Evolutionary conservation across 2,113 vertebrate genomes (phyloP).

Genomic region (Malaclemys terrapin): DNA sequence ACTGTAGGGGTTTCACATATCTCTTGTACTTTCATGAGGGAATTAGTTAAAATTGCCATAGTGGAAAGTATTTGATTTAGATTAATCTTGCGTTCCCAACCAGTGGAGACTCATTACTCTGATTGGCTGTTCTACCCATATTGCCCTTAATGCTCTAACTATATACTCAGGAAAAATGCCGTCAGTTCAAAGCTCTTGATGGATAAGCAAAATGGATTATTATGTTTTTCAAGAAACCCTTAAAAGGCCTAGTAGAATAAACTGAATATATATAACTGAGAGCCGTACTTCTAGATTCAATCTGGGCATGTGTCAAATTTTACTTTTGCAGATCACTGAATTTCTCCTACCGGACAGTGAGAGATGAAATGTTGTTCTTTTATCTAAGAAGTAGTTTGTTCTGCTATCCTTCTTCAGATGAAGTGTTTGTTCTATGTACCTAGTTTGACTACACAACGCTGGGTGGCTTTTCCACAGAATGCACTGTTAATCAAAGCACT

Average conservation of each 20-base stretch:
- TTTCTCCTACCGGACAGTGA: not conserved
- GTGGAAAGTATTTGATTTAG: constrained; percentile 84
- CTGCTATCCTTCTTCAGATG: not conserved
- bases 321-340: not conserved
- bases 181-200: constrained; percentile 67
- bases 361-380: constrained; percentile 11
- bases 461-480: not conserved
- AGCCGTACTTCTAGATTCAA: not conserved
- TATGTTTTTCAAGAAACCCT: constrained; percentile 71
- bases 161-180: constrained; percentile 53
- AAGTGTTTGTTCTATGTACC: not conserved
- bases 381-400: not conserved
- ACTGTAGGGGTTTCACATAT: constrained; percentile 72
- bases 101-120: constrained; percentile 80
- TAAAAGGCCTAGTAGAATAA: constrained; percentile 62
- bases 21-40: constrained; percentile 80
- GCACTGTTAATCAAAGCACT: not conserved
- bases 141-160: constrained; percentile 70
- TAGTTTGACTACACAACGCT: not conserved
- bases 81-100: constrained; percentile 81
- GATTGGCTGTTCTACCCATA: constrained; percentile 73
- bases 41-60: constrained; percentile 84
- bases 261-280: not conserved
- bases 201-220: constrained; percentile 74
- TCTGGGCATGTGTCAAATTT: not conserved